Conservation (phyloP, 2,888 invertebrate species). For the Dynastes hyllus region DNA sequence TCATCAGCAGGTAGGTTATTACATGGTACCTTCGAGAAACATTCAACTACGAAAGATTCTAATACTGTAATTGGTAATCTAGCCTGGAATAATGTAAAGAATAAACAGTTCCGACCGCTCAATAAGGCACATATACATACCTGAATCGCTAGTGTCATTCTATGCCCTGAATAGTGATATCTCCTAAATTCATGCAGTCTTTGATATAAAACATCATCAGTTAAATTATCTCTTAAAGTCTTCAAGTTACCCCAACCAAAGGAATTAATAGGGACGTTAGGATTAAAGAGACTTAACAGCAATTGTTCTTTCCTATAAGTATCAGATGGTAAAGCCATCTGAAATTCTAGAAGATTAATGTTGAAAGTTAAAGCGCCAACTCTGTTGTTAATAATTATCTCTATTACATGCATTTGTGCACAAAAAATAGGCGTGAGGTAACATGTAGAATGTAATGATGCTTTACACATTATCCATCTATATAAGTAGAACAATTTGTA, state of each 20-base stretch:
- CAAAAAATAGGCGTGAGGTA: too few relatives aligned
- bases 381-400: too few relatives aligned
- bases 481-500: not conserved
- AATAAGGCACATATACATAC: not conserved
- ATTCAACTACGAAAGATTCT: conserved; percentile 77
- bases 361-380: too few relatives aligned
- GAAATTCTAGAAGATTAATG: conserved; percentile 78
- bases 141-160: conserved; percentile 92
- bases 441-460: too few relatives aligned
- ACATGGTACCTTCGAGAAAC: conserved; percentile 81
- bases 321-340: conserved; percentile 85
- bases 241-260: conserved; percentile 91
- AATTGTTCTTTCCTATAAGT: conserved; percentile 85
- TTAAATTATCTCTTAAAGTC: conserved; percentile 80
- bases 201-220: conserved; percentile 80
- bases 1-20: conserved; percentile 79
- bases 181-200: conserved; percentile 83
- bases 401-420: too few relatives aligned
- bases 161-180: conserved; percentile 88
- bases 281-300: conserved; percentile 79
- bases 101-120: not conserved
- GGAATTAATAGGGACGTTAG: conserved; percentile 82
- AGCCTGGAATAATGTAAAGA: conserved; percentile 67
- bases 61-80: conserved; percentile 78
- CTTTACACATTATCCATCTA: too few relatives aligned